These are phyloP conservation scores for Mycalesis mineus DNA, from an alignment of 2,888 invertebrate genomes.

Conservation along the genomic window DNA sequence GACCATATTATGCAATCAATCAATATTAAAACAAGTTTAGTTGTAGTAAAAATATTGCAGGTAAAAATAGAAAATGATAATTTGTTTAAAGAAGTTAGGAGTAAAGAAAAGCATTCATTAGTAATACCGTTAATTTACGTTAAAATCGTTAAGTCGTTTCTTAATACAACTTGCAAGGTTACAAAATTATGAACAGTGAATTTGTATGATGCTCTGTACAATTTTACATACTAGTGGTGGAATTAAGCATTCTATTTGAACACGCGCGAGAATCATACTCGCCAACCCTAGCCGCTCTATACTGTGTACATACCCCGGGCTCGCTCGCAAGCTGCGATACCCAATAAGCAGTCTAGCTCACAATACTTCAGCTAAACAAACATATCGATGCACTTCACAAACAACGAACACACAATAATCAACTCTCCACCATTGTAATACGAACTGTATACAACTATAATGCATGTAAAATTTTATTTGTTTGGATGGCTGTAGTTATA, in stretches of 20 bases:
- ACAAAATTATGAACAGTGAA: no score
- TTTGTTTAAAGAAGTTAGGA: no score
- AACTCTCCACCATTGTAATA: constrained; percentile 6
- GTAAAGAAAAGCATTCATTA: no score
- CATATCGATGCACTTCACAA: constrained; percentile 15
- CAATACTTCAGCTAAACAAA: constrained; percentile 35
- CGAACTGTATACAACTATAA: not conserved
- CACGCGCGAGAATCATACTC: no score
- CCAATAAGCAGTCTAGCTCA: constrained; percentile 43
- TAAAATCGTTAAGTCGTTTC: no score
- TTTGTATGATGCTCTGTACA: constrained; percentile 7
- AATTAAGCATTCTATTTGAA: no score
- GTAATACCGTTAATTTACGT: no score
- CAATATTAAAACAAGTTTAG: no score
- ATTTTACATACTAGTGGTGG: not conserved
- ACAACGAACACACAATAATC: not conserved
- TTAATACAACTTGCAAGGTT: no score
- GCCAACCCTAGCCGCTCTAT: constrained; percentile 19
- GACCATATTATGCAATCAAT: no score
- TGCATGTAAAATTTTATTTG: not conserved
- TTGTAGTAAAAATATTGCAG: no score
- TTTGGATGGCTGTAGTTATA: not conserved
- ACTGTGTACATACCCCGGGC: constrained; percentile 25
- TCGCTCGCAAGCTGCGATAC: constrained; percentile 42
- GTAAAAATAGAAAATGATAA: no score